A percentile compares a stretch with the other conserved stretches of the same genome.
Evolutionary conservation across 1,140 invertebrate species (phyloP).

Genomic region (Lepidurus apus): DNA sequence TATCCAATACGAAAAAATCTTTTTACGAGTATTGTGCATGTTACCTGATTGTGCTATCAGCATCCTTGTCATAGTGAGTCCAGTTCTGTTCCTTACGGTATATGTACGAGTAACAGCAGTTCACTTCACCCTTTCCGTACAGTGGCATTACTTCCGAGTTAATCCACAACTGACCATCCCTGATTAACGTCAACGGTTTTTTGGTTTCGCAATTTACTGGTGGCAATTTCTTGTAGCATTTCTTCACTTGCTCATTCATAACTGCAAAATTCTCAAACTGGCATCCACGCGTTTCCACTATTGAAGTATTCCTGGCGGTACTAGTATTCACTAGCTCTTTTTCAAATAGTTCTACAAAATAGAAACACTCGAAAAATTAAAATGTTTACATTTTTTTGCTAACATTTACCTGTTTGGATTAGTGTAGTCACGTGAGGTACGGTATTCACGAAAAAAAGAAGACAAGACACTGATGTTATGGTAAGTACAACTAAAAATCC

Average conservation of each 20-base stretch:
- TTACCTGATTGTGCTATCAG: neutral
- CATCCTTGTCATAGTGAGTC: neutral
- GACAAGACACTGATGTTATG: too few relatives aligned
- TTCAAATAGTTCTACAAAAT: too few relatives aligned
- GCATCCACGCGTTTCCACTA: neutral
- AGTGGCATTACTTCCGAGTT: neutral
- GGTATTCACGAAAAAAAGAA: too few relatives aligned
- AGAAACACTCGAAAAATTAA: too few relatives aligned
- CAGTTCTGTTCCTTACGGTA: neutral
- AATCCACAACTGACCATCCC: neutral
- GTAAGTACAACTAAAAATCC: too few relatives aligned
- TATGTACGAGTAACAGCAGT: neutral
- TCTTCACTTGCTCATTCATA: neutral
- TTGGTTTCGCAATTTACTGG: neutral
- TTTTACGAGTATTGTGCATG: neutral
- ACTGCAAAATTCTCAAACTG: neutral
- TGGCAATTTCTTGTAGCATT: neutral
- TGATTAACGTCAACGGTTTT: neutral
- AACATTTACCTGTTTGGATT: too few relatives aligned
- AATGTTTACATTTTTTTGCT: too few relatives aligned
- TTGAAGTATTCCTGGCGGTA: too few relatives aligned
- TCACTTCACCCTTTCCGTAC: neutral
- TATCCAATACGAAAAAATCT: neutral
- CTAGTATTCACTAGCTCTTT: too few relatives aligned
- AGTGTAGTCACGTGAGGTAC: too few relatives aligned